phyloP scores from a whole-genome alignment of 2,113 vertebrate species.

The Myotis lucifugus region DNA sequence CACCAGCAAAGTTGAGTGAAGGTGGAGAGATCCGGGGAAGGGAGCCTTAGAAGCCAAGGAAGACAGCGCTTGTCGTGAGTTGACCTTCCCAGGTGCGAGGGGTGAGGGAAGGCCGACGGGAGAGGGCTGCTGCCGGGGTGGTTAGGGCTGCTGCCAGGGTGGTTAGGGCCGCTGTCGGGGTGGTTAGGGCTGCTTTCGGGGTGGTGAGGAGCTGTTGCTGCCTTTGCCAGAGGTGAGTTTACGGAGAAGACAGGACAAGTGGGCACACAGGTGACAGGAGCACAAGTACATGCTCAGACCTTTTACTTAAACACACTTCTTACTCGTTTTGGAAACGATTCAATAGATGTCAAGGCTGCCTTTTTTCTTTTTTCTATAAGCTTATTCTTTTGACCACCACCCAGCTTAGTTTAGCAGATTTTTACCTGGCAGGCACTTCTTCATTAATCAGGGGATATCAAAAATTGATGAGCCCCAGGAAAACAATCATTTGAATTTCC shows the following conservation, averaged over 20 bases:
- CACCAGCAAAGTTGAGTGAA: not conserved
- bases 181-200: not conserved
- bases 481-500: slow-evolving; percentile 62
- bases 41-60: not conserved
- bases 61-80: not conserved
- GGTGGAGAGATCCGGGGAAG: not conserved
- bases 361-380: not conserved
- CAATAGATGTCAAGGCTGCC: not conserved
- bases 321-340: not conserved
- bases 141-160: too few relatives aligned
- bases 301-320: not conserved
- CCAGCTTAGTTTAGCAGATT: not conserved
- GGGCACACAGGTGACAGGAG: not conserved
- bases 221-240: not conserved
- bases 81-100: not conserved
- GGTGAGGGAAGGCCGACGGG: not conserved
- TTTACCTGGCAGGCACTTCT: slow-evolving; percentile 1
- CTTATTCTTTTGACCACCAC: not conserved
- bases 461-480: slow-evolving; percentile 31
- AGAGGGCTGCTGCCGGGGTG: too few relatives aligned
- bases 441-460: slow-evolving; percentile 26
- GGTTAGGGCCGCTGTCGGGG: not conserved
- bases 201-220: not conserved
- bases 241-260: not conserved
- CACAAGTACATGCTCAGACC: not conserved